phyloP scores from a whole-genome alignment of 2,113 vertebrate species.

The Coptodon rendalli region DNA sequence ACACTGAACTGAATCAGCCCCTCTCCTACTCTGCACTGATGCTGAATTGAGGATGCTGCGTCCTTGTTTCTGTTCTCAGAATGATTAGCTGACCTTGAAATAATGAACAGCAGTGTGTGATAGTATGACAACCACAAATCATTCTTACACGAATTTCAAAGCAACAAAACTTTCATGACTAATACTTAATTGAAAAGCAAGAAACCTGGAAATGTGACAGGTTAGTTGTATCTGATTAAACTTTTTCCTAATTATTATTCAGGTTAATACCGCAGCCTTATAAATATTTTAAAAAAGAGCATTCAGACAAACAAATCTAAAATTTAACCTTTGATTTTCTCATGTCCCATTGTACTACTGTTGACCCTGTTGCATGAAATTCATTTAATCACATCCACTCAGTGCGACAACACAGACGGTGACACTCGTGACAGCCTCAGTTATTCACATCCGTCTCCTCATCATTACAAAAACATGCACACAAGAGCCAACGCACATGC shows the following conservation, averaged over 20 bases:
- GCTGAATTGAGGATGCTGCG: background rate
- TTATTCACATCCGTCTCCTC: conserved; percentile 18
- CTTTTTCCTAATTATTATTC: background rate
- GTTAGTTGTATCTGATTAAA: background rate
- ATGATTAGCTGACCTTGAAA: conserved; percentile 45
- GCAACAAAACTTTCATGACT: background rate
- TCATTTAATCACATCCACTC: conserved; percentile 39
- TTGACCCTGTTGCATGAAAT: conserved; percentile 32
- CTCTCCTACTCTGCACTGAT: background rate
- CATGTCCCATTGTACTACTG: background rate
- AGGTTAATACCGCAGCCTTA: background rate
- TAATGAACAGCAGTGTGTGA: conserved; percentile 1
- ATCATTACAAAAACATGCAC: conserved; percentile 19
- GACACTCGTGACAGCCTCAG: conserved; percentile 19
- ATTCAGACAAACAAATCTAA: background rate
- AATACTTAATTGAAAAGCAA: background rate
- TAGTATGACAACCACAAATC: conserved; percentile 2
- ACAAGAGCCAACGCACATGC: background rate
- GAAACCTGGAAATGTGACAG: background rate
- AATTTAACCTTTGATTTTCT: background rate
- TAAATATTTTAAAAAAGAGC: background rate
- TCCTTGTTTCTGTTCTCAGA: conserved; percentile 27
- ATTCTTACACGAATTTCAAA: background rate
- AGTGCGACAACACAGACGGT: background rate
- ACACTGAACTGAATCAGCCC: background rate